phyloP scores from a whole-genome alignment of 1,140 invertebrate genomes.

The Arion vulgaris region DNA sequence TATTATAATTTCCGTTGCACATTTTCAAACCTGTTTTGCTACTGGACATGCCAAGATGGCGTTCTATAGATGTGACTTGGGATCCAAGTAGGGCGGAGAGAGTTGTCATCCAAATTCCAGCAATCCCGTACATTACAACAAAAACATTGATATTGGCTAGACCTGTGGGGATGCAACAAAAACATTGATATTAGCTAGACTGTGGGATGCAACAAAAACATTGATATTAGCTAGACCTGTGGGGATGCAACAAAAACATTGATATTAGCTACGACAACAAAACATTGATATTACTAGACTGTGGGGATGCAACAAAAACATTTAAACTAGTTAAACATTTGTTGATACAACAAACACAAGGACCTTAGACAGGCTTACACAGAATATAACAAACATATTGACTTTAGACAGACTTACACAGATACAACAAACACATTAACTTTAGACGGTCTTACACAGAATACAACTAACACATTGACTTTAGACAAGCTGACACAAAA shows the following conservation, averaged over 20 bases:
- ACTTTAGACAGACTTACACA: background rate
- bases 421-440: background rate
- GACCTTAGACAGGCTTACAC: background rate
- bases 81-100: slow-evolving; percentile 12
- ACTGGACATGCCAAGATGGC: slow-evolving; percentile 46
- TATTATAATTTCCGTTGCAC: background rate
- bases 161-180: background rate
- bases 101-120: slow-evolving; percentile 14
- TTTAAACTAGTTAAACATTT: too few species aligned
- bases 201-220: slow-evolving; percentile 8
- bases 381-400: too few species aligned
- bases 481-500: background rate
- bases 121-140: slow-evolving; percentile 14
- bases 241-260: background rate
- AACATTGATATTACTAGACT: background rate
- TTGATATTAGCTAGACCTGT: background rate
- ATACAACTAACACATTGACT: background rate
- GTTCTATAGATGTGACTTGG: slow-evolving; percentile 45
- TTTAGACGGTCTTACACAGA: background rate
- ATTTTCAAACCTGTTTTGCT: slow-evolving; percentile 29
- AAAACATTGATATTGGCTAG: slow-evolving; percentile 15
- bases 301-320: background rate
- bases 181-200: background rate
- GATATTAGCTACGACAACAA: background rate
- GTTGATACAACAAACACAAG: background rate